Evolutionary conservation across 1,140 invertebrate species (phyloP), one percentile per base, ranked within the genome.

Genomic region (Dysdera silvatica): DNA sequence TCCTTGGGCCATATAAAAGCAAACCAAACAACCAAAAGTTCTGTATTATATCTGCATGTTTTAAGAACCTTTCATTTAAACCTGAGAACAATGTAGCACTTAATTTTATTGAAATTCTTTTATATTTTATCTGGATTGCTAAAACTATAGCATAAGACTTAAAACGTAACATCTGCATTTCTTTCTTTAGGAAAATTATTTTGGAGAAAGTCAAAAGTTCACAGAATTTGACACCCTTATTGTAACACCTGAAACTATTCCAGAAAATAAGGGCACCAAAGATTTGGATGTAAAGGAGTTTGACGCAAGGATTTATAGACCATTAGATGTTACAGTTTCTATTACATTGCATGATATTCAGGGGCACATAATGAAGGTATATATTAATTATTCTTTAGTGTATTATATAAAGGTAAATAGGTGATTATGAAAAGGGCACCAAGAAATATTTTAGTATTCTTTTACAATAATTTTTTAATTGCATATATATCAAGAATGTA

Each of bases 281-380:
- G 60, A 56, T n/a, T 33, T 16, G 41, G 54, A 54, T 40, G 67
- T 67, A 24, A 67, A 73, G 28, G 71, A 75, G 49, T 74, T 93
- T 68, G 95, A 98, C 80, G 85, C 88, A 10, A 78, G 94, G 51
- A 78, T 85, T 12, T 95, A 93, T 76, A 78, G 94, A 32, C 90
- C 94, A 1, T 77, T 97, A 35, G 85, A 94, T 71, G 92, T 98
- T 1, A 88, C 85, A 20, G 89, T 97, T 2, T 91, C 90, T 2
- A 84, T 96, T n/a, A 93, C 89, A 20, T 85, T 97, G 71, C 92
- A 97, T 70, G 92, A 97, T 70, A 88, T 98, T 61, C 91, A 95
- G 74, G 94, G 86, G 2, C 93, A 98, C 80, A 75, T 94, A 40
- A 82, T 94, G 24, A 94, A 89, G 71, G 82, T 83, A 73, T n/a